Evolutionary conservation across 2,797 vertebrate genomes (phyloP).

Genomic region (Tachyglossus aculeatus): DNA sequence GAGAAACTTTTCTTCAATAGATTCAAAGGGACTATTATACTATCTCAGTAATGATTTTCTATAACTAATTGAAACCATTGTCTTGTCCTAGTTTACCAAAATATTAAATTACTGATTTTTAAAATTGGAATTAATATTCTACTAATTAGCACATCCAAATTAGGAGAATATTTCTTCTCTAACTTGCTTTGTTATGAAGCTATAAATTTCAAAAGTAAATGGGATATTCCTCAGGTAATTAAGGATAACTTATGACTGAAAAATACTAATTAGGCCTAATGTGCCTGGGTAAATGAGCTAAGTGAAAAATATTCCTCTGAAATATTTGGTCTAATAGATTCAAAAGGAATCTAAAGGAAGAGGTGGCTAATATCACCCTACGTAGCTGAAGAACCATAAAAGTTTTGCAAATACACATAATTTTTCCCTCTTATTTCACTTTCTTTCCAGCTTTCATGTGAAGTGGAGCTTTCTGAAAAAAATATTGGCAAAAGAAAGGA

Average conservation of each 20-base stretch:
- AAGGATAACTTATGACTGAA: slow-evolving; percentile 57
- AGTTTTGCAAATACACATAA: not conserved
- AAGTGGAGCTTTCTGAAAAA: not conserved
- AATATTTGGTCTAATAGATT: slow-evolving; percentile 30
- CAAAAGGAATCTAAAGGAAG: not conserved
- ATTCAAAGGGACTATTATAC: slow-evolving; percentile 44
- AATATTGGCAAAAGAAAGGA: no score
- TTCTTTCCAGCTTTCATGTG: not conserved
- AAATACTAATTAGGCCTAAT: slow-evolving; percentile 56
- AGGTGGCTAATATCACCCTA: not conserved
- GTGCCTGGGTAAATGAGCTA: slow-evolving; percentile 40
- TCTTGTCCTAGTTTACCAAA: slow-evolving; percentile 41
- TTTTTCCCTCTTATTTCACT: slow-evolving; percentile 5
- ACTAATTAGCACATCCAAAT: slow-evolving; percentile 59
- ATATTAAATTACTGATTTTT: slow-evolving; percentile 49
- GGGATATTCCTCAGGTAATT: slow-evolving; percentile 54
- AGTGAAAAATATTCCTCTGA: slow-evolving; percentile 41
- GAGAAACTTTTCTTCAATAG: slow-evolving; percentile 44
- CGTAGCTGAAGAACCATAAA: not conserved
- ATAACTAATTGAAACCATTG: slow-evolving; percentile 55
- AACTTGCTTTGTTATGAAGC: slow-evolving; percentile 50
- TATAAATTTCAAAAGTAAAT: slow-evolving; percentile 50
- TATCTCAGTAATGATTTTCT: slow-evolving; percentile 34
- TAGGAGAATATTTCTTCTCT: slow-evolving; percentile 40
- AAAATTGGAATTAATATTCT: slow-evolving; percentile 60